Evolutionary conservation across 2,888 invertebrate genomes (phyloP), one percentile per base, ranked within the genome.

Genomic region (Volucella inflata): DNA sequence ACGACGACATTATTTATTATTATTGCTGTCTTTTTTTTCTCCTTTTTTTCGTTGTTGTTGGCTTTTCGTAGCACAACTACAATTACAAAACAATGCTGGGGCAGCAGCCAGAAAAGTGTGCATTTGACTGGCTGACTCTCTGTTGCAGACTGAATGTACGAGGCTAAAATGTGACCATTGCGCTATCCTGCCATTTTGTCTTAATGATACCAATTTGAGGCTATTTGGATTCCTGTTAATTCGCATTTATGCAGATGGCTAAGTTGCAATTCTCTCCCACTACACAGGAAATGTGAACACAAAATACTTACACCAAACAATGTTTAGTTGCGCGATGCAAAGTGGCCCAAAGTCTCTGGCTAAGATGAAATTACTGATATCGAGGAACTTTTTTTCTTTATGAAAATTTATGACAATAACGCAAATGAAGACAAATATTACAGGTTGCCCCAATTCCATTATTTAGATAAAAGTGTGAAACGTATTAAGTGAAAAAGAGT

Each of bases 1-100:
- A 87, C 87, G 87, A 87, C 87, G 87, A 87, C 87, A 87, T 87
- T 87, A 87, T 87, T 87, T 87, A 87, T 87, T 82, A 82, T 82
- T 87, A 85, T 81, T 85, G 72, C 81, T 51, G 68, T 81, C 44
- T 65, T 71, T 59, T 75, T 80, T 85, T 67, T 4, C 8, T 1
- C 21, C 21, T 10, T 53, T 51, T 46, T 62, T 17, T 36, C 44
- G 14, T 16, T 72, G n/a, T 17, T 38, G 14, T 57, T 38, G 53
- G 57, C 59, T 79, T 40, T 44, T 21, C 50, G 53, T 44, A 59
- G 55, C 48, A 51, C 51, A 51, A 78, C 68, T 68, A 53, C 21
- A 59, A 16, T 30, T n/a, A 46, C 17, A 60, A 14, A 17, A 51
- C 42, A 42, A n/a, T 60, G 78, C 65, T 30, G 30, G 60, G 59